Percentiles rank a stretch among this genome's conserved stretches.
Conservation (phyloP, 1,140 invertebrate genomes). For the Drosophila fuyamai region DNA sequence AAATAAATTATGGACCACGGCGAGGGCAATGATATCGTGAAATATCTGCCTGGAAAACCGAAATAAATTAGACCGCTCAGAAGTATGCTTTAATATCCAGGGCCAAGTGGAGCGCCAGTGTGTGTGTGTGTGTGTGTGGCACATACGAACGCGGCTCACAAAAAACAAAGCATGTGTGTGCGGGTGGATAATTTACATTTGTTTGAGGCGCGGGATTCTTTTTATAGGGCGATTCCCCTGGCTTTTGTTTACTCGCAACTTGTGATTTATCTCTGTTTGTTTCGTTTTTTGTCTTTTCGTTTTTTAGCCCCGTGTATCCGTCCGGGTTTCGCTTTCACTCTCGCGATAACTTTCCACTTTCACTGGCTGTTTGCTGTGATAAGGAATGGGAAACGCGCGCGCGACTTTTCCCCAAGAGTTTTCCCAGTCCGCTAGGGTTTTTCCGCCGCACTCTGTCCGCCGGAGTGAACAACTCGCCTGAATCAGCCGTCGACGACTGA, state of each 20-base stretch:
- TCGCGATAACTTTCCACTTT: constrained; percentile 41
- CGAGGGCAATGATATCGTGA: constrained; percentile 58
- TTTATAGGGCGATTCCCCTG: constrained; percentile 40
- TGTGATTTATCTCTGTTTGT: constrained; percentile 60
- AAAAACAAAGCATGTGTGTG: constrained; percentile 27
- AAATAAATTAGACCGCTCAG: constrained; percentile 58
- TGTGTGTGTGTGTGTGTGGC: constrained; percentile 1
- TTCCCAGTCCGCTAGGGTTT: constrained; percentile 19
- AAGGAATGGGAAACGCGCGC: constrained; percentile 51
- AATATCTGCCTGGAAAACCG: constrained; percentile 38
- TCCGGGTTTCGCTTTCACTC: constrained; percentile 32
- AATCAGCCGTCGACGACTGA: constrained; percentile 76
- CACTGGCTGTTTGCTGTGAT: constrained; percentile 53
- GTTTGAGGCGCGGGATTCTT: constrained; percentile 32
- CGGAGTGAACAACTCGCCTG: constrained; percentile 64
- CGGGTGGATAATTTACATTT: constrained; percentile 50
- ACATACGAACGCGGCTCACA: neutral
- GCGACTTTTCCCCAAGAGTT: constrained; percentile 27
- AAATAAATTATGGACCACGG: constrained; percentile 54
- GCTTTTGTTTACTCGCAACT: constrained; percentile 56
- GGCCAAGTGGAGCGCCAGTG: constrained; percentile 22
- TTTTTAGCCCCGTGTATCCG: constrained; percentile 13
- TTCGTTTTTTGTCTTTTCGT: neutral
- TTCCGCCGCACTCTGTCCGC: constrained; percentile 17
- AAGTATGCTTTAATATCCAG: constrained; percentile 71